Percentiles rank a stretch among this genome's conserved stretches.
Evolutionary conservation across 2,888 invertebrate genomes (phyloP).

Genomic region (Tenthredo mesomela): DNA sequence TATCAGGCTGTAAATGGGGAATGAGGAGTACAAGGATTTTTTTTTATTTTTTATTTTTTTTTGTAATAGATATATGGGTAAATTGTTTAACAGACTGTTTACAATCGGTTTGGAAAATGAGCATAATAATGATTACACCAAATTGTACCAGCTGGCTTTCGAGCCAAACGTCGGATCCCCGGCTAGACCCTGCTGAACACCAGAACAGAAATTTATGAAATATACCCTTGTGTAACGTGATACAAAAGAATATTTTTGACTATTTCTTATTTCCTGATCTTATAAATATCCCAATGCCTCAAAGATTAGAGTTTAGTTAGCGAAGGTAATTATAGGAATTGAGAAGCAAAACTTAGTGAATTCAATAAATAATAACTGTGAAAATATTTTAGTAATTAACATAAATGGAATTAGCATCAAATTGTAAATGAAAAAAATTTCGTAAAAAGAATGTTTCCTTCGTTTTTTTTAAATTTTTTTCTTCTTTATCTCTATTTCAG

Average conservation of each 20-base stretch:
- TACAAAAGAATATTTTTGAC: conserved; percentile 49
- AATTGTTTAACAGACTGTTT: conserved; percentile 47
- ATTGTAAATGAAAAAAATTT: neutral
- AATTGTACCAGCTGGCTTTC: conserved; percentile 18
- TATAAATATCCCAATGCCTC: neutral
- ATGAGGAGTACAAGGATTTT: neutral
- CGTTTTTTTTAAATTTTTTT: neutral
- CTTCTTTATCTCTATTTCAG: neutral
- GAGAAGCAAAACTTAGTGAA: neutral
- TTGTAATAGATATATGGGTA: conserved; percentile 2
- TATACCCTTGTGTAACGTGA: conserved; percentile 71
- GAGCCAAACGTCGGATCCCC: conserved; percentile 41
- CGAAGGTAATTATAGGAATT: neutral
- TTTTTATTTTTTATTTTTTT: neutral
- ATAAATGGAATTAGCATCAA: neutral
- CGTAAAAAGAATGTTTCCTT: neutral
- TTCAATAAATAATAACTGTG: neutral
- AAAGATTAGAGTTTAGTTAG: neutral
- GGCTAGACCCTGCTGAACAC: conserved; percentile 55
- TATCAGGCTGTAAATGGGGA: neutral
- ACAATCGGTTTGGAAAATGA: conserved; percentile 27
- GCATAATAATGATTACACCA: conserved; percentile 41
- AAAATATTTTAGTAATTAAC: neutral
- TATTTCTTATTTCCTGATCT: conserved; percentile 23
- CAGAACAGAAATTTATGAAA: conserved; percentile 66